A percentile compares a stretch with the other conserved stretches of the same genome.
phyloP scores from a whole-genome alignment of 2,113 vertebrate species.

The Rhinichthys klamathensis region DNA sequence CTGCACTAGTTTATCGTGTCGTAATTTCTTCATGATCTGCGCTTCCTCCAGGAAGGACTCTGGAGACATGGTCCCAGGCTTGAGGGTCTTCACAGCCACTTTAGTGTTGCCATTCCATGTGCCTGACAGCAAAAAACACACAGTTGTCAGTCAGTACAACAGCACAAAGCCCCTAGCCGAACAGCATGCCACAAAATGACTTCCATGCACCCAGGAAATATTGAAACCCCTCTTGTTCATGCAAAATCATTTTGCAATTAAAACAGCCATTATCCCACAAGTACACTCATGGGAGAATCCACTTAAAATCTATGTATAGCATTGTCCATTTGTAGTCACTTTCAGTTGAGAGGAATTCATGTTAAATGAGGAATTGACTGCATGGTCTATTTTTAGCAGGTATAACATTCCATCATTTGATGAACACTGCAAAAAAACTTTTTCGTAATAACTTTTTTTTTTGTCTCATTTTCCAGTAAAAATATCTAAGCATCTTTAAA shows the following conservation, averaged over 20 bases:
- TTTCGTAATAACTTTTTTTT: no score
- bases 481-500: not conserved
- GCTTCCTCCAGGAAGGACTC: slow-evolving; percentile 98
- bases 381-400: not conserved
- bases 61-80: slow-evolving; percentile 97
- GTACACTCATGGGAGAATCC: not conserved
- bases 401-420: not conserved
- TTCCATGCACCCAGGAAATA: not conserved
- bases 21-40: slow-evolving; percentile 99
- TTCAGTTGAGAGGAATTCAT: not conserved
- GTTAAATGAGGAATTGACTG: not conserved
- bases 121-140: slow-evolving; percentile 70
- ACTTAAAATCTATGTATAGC: not conserved
- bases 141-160: not conserved
- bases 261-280: slow-evolving; percentile 10
- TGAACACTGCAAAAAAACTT: no score
- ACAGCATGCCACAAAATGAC: not conserved
- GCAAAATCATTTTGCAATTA: not conserved
- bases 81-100: slow-evolving; percentile 98
- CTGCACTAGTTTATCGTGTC: slow-evolving; percentile 96
- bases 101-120: slow-evolving; percentile 99
- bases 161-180: not conserved
- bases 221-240: not conserved
- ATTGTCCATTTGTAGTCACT: not conserved
- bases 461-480: no score